phyloP scores from a whole-genome alignment of 2,113 vertebrate species.

The Notechis scutatus region DNA sequence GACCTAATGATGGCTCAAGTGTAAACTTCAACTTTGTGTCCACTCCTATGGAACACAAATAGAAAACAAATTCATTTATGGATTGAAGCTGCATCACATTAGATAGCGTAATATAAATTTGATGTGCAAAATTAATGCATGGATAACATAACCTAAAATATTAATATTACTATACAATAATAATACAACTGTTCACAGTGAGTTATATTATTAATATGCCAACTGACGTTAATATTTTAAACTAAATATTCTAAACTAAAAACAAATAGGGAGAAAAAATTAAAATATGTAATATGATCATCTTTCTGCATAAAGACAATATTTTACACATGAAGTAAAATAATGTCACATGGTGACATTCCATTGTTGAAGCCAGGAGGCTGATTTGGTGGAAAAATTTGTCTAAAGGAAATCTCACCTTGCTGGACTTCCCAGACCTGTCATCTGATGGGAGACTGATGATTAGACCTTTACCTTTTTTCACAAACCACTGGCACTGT shows the following conservation, averaged over 20 bases:
- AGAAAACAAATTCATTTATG: constrained; percentile 1
- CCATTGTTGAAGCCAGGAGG: background rate
- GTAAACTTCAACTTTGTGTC: constrained; percentile 97
- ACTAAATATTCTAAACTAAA: background rate
- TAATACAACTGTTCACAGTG: background rate
- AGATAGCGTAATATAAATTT: background rate
- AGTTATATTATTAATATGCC: background rate
- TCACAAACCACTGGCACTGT: background rate
- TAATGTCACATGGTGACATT: background rate
- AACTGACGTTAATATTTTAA: background rate
- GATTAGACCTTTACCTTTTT: background rate
- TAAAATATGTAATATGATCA: background rate
- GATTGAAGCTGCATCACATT: background rate
- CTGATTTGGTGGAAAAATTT: background rate
- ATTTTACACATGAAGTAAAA: background rate
- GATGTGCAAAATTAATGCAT: background rate
- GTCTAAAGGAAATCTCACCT: background rate
- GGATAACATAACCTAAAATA: background rate
- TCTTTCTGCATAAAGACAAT: background rate
- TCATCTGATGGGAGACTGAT: background rate
- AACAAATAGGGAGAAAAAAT: background rate
- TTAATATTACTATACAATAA: background rate
- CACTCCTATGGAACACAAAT: constrained; percentile 77
- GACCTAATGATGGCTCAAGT: constrained; percentile 91
- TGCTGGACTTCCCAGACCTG: background rate